Percentiles rank a stretch among this genome's conserved stretches.
phyloP scores from a whole-genome alignment of 1,140 invertebrate species.

The Zaprionus ornatus region DNA sequence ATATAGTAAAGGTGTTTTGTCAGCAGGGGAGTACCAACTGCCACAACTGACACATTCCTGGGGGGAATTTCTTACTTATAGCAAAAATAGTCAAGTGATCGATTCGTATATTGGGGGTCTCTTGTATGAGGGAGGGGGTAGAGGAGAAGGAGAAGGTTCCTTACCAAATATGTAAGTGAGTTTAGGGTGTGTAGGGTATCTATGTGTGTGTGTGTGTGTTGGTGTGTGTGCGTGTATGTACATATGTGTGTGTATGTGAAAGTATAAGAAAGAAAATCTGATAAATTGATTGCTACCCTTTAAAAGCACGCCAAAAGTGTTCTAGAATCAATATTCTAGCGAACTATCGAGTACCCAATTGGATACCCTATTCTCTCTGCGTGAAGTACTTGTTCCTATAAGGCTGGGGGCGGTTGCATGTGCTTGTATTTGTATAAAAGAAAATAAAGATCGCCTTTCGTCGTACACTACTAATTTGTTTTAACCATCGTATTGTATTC shows the following conservation, averaged over 20 bases:
- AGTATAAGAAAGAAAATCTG: conserved; percentile 56
- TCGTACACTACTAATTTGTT: conserved; percentile 51
- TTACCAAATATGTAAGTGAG: conserved; percentile 27
- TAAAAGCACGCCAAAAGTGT: conserved; percentile 67
- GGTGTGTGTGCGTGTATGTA: conserved; percentile 60
- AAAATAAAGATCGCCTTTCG: conserved; percentile 52
- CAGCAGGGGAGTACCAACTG: conserved; percentile 72
- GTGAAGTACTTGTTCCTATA: conserved; percentile 5
- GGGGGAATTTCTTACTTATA: conserved; percentile 81
- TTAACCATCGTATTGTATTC: conserved; percentile 51
- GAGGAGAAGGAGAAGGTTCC: neutral
- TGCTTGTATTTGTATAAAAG: conserved; percentile 45
- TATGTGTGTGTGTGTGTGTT: conserved; percentile 22
- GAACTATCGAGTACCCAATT: conserved; percentile 7
- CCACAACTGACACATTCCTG: conserved; percentile 76
- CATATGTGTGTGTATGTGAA: conserved; percentile 64
- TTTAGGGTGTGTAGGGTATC: conserved; percentile 11
- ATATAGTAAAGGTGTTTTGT: conserved; percentile 83
- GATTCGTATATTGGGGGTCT: conserved; percentile 71
- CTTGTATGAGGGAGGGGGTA: conserved; percentile 44
- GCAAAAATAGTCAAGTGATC: conserved; percentile 82
- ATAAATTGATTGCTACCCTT: conserved; percentile 61
- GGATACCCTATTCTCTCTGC: neutral
- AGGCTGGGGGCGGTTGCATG: conserved; percentile 27
- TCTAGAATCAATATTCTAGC: conserved; percentile 57